These are phyloP conservation scores for Dasyprocta punctata DNA, from an alignment of 2,113 vertebrate genomes.

Conservation along the genomic window DNA sequence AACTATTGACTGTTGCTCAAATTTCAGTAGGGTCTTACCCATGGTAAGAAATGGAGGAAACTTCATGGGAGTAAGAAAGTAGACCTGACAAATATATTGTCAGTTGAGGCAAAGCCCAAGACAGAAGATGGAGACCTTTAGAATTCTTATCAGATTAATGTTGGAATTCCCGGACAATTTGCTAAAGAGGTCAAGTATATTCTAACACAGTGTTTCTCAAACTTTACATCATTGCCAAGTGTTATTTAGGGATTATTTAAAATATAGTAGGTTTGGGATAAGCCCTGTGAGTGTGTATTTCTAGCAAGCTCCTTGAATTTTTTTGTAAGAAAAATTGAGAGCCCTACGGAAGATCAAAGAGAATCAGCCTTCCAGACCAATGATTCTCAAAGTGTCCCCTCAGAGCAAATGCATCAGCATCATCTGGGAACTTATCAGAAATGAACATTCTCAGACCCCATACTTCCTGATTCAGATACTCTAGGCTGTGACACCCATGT, in stretches of 20 bases:
- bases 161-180: not conserved
- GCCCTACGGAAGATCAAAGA: not conserved
- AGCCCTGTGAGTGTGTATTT: not conserved
- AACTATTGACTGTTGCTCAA: not conserved
- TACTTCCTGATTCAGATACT: slow-evolving; percentile 11
- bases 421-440: not conserved
- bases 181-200: slow-evolving; percentile 2
- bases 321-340: not conserved
- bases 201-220: slow-evolving; percentile 10
- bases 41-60: slow-evolving; percentile 40
- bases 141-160: not conserved
- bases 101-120: not conserved
- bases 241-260: not conserved
- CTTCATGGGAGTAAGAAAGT: not conserved
- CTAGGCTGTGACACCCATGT: too few relatives aligned
- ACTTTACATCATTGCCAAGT: not conserved
- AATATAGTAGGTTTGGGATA: not conserved
- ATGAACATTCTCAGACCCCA: not conserved
- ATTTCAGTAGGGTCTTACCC: not conserved
- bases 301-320: not conserved
- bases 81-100: not conserved
- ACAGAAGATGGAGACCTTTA: not conserved
- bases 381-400: slow-evolving; percentile 30
- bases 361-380: not conserved
- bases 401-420: not conserved